These are phyloP conservation scores for Caprella mutica DNA, from an alignment of 2,888 invertebrate species.

Conservation along the genomic window DNA sequence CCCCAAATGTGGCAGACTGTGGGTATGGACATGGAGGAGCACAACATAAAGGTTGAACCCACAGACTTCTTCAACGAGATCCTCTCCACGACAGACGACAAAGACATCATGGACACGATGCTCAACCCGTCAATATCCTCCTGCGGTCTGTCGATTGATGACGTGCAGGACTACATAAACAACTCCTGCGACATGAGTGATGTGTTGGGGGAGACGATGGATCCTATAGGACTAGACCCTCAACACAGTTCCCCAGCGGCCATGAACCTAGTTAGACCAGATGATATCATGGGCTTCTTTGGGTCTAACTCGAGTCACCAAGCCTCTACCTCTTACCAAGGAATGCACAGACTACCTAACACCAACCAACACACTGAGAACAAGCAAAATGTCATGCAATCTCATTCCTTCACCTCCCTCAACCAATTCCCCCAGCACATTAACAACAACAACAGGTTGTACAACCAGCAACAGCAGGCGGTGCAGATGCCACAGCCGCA, in stretches of 20 bases:
- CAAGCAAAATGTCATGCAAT: too few species aligned
- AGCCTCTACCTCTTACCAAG: too few species aligned
- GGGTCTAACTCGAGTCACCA: too few species aligned
- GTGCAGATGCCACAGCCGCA: not conserved
- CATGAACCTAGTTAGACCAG: slow-evolving; percentile 27
- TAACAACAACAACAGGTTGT: not conserved
- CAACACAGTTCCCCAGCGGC: slow-evolving; percentile 30
- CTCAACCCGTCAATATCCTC: not conserved
- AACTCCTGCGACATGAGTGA: slow-evolving; percentile 28
- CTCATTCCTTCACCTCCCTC: not conserved
- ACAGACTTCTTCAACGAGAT: slow-evolving; percentile 24
- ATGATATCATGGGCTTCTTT: slow-evolving; percentile 21
- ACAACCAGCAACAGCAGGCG: not conserved
- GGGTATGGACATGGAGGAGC: slow-evolving; percentile 23
- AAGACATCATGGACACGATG: not conserved
- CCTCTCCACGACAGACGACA: slow-evolving; percentile 8
- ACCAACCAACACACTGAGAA: too few species aligned
- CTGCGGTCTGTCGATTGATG: slow-evolving; percentile 6
- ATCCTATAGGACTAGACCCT: slow-evolving; percentile 10
- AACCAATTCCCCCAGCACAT: not conserved
- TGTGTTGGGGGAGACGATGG: not conserved
- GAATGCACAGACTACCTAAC: too few species aligned
- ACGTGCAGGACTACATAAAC: slow-evolving; percentile 16
- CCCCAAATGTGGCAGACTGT: slow-evolving; percentile 22
- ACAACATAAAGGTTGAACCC: slow-evolving; percentile 29